Percentiles rank a stretch among this genome's conserved stretches.
Evolutionary conservation across 2,888 invertebrate genomes (phyloP).

Genomic region (Hipparchia semele): DNA sequence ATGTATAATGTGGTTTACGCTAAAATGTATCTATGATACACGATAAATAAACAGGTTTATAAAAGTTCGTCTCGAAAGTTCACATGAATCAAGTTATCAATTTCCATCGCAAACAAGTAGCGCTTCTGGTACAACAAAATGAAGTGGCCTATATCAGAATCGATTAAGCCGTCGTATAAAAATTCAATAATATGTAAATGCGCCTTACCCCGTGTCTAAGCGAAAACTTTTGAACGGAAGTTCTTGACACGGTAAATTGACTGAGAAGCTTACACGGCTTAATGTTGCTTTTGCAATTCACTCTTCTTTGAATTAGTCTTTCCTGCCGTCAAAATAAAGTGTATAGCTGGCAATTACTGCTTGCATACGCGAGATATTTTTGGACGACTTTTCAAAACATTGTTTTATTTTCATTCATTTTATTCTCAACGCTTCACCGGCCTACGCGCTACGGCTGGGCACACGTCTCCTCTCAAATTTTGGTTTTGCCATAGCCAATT

Average conservation of each 20-base stretch:
- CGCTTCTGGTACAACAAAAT: conserved; percentile 32
- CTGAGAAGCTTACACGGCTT: conserved; percentile 55
- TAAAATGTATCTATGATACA: too few relatives aligned
- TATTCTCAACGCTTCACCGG: too few relatives aligned
- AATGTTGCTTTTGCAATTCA: conserved; percentile 42
- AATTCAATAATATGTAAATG: conserved; percentile 83
- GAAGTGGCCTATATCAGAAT: conserved; percentile 48
- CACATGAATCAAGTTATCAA: neutral
- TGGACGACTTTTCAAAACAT: neutral
- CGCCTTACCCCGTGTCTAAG: conserved; percentile 62
- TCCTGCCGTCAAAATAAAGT: conserved; percentile 16
- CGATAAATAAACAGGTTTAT: neutral
- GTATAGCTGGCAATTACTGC: conserved; percentile 1
- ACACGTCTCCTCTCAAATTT: too few relatives aligned
- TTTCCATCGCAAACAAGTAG: conserved; percentile 12
- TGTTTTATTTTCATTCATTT: too few relatives aligned
- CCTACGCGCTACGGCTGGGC: too few relatives aligned
- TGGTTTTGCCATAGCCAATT: too few relatives aligned
- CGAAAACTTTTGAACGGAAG: conserved; percentile 70
- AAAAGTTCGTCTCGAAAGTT: neutral
- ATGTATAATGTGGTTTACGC: too few relatives aligned
- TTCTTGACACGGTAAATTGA: conserved; percentile 70
- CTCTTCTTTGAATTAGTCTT: conserved; percentile 35
- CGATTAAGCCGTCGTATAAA: conserved; percentile 75
- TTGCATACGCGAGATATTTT: conserved; percentile 15